Base-by-base conservation (phyloP, 1,140 invertebrate genomes). In the Notospermus geniculatus region DNA sequence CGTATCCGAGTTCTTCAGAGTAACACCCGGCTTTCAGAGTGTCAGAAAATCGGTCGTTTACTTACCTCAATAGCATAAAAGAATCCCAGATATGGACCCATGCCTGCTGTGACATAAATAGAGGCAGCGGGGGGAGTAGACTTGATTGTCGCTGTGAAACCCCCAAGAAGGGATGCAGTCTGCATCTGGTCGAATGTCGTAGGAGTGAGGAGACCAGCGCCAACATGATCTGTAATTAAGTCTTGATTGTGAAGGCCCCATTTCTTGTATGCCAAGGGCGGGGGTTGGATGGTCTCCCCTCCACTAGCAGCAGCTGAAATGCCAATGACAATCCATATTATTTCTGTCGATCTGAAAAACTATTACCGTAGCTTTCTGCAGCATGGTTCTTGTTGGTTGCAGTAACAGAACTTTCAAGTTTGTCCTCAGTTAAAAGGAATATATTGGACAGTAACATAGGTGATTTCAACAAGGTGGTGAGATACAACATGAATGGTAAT, bases 111-210 rank as follows among this genome's bases (percentile, higher is more conserved):
- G 22, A 94, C 73, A 53, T 95, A 88, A 32, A 93, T 82, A 61
- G 87, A 88, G 59, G 89, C 89, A 53, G 91, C 86, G 11, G 90
- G 89, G 0, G 92, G 88, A 65, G 87, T 87, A 0, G 88, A 86
- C 54, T 88, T 85, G 65, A 90, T 89, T 50, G 69, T 65, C 19
- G 87, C 87, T 75, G 86, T 86, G 78, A 88, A 90, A 53, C 91
- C 91, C 41, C 89, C 89, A 75, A 87, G 86, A 41, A 91, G 84
- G 11, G 91, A 92, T 32, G 89, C 90, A 45, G 88, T 88, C 54
- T 89, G 84, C 52, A 97, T 84, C 81, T 95, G 90, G 80, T 96
- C 92, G 84, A 93, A 97, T 4, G 87, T 87, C 70, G 88, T 88
- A 17, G 89, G 86, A 28, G 88, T 85, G 52, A 88, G 87, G 36